Evolutionary conservation across 2,797 vertebrate genomes (phyloP).

Genomic region (Paguma larvata): DNA sequence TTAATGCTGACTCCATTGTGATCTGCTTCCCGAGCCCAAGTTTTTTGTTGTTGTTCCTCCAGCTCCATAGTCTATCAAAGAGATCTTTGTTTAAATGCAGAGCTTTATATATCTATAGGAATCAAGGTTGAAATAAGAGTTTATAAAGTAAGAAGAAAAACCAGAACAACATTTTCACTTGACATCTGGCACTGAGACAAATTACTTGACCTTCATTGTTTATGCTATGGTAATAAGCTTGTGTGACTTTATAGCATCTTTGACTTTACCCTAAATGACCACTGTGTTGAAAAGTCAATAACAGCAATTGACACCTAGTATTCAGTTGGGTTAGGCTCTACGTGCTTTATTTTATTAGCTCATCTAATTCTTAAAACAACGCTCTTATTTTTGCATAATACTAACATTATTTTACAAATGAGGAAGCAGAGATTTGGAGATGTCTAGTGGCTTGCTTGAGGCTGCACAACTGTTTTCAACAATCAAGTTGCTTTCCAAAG

Average conservation of each 20-base stretch:
- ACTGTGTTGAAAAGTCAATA: background rate
- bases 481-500: background rate
- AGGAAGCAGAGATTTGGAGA: background rate
- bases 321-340: background rate
- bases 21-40: background rate
- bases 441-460: background rate
- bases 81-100: constrained; percentile 20
- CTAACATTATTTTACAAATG: constrained; percentile 1
- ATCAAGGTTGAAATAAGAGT: background rate
- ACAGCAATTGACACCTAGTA: background rate
- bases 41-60: background rate
- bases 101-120: background rate
- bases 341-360: background rate
- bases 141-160: constrained; percentile 44
- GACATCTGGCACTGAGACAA: background rate
- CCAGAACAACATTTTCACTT: background rate
- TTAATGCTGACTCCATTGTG: background rate
- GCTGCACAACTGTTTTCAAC: background rate
- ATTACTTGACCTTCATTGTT: background rate
- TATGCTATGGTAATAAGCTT: background rate
- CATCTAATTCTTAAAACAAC: background rate
- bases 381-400: background rate
- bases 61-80: background rate
- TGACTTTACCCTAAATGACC: background rate
- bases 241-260: background rate